A percentile compares a stretch with the other conserved stretches of the same genome.
Evolutionary conservation across 2,888 invertebrate species (phyloP).

Genomic region (Megamerina dolium): DNA sequence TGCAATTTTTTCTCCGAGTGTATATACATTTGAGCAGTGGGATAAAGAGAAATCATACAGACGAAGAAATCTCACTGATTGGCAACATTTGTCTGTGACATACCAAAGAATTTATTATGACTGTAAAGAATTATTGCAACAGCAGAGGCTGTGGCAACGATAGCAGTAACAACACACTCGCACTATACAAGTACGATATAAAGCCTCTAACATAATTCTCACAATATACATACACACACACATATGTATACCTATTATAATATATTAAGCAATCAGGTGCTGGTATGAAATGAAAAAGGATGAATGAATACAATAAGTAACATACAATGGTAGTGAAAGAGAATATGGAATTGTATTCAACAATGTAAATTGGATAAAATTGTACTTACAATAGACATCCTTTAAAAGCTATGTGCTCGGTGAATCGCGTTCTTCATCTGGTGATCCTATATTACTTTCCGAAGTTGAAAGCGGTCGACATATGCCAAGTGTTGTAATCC

Average conservation of each 20-base stretch:
- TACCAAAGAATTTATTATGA: constrained; percentile 9
- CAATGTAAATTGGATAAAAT: neutral
- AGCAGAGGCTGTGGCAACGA: constrained; percentile 1
- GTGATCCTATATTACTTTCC: constrained; percentile 49
- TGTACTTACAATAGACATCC: constrained; percentile 37
- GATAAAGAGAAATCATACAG: constrained; percentile 1
- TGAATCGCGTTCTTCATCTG: constrained; percentile 34
- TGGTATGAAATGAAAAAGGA: too few species aligned
- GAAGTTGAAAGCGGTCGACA: constrained; percentile 64
- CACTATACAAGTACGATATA: constrained; percentile 6
- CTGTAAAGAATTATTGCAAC: neutral
- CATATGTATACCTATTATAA: too few species aligned
- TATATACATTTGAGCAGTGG: neutral
- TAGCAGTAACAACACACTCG: constrained; percentile 7
- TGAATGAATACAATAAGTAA: too few species aligned
- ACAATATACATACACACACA: too few species aligned
- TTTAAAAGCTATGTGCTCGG: constrained; percentile 47
- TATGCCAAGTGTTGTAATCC: constrained; percentile 84
- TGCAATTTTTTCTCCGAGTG: too few species aligned
- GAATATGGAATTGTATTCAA: too few species aligned
- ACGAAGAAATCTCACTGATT: too few species aligned
- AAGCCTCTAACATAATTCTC: too few species aligned
- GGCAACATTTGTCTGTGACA: constrained; percentile 24
- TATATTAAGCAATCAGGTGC: too few species aligned
- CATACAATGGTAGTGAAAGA: too few species aligned